Evolutionary conservation across 30 jellyfish, hydroid and myxozoan genomes (phyloP).

Genomic region (Chironex yamaguchii): DNA sequence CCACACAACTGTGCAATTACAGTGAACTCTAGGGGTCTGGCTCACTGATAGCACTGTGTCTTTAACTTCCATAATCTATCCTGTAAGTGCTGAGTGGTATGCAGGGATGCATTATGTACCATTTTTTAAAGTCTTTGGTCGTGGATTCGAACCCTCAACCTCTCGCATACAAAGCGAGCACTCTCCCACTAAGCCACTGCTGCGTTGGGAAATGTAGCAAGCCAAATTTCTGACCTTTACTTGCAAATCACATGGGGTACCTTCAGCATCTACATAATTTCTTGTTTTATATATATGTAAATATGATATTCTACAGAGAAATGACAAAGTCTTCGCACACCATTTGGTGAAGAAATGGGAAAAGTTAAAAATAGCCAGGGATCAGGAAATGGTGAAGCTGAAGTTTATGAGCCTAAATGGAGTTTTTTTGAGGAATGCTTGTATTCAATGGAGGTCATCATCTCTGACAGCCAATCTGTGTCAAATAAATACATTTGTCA

Average conservation of each 20-base stretch:
- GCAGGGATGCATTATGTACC: no score
- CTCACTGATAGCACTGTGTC: no score
- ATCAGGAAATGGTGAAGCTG: slow-evolving; percentile 51
- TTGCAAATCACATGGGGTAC: slow-evolving; percentile 14
- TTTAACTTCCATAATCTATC: no score
- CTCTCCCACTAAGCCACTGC: no score
- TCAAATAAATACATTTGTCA: slow-evolving; percentile 6
- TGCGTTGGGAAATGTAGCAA: slow-evolving; percentile 44
- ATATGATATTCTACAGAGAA: slow-evolving; percentile 33
- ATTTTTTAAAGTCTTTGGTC: no score
- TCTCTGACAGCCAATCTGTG: slow-evolving; percentile 31
- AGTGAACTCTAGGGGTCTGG: no score
- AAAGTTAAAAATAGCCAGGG: slow-evolving; percentile 59
- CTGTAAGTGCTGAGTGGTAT: no score
- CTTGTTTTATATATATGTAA: slow-evolving; percentile 15
- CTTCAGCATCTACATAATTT: slow-evolving; percentile 30
- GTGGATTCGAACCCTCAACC: no score
- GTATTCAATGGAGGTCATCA: slow-evolving; percentile 49
- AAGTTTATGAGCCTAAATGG: slow-evolving; percentile 61
- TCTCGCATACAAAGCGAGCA: no score
- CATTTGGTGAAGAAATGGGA: slow-evolving; percentile 64
- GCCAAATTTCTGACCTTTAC: slow-evolving; percentile 39
- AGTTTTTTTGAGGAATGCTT: slow-evolving; percentile 44
- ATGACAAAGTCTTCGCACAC: slow-evolving; percentile 53
- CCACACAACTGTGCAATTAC: no score